Base-by-base conservation (phyloP, 2,888 invertebrate genomes). In the Ophion ventricosus region DNA sequence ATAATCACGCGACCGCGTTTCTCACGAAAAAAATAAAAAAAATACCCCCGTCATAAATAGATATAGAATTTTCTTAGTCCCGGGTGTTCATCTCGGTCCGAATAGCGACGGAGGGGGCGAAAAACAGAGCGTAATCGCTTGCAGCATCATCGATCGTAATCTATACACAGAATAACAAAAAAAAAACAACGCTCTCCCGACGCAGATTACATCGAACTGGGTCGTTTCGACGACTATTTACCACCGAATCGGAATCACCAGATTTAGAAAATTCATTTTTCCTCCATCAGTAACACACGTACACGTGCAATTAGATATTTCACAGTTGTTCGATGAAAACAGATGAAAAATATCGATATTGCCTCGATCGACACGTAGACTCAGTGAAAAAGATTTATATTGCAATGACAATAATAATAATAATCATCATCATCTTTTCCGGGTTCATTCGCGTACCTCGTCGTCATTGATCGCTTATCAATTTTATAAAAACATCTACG, bases 151-250 rank as follows among this genome's bases (percentile, higher is more conserved):
- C 66, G 75, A 84, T 79, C 35, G 40, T 54, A 54, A 77, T 77
- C 72, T 20, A 49, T 23, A 4, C 1, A 11, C 25, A 2, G 29
- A 29, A 63, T 35, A 59, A 63, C 25, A 59, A 66, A 43, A 29
- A 35, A 10, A 57, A 25, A 66, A 35, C 66, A 70, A 78, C 81
- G 70, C 35, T 70, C 54, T 49, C 59, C 14, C 54, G 64, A 81
- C n/a, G n/a, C 80, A 77, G 78, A 79, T 61, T 72, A 79, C 26
- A 64, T 79, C 81, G 72, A 82, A 82, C 77, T 84, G 84, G 84
- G 81, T 84, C 84, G 72, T 75, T 49, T 35, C 54, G 64, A 61
- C 54, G 74, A 79, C 64, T 64, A 81, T 11, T 40, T 11, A 23
- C 67, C 56, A 79, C 35, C 54, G 74, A 81, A 81, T 59, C 59